Evolutionary conservation across 2,888 invertebrate genomes (phyloP).

Genomic region (Pardosa pseudoannulata): DNA sequence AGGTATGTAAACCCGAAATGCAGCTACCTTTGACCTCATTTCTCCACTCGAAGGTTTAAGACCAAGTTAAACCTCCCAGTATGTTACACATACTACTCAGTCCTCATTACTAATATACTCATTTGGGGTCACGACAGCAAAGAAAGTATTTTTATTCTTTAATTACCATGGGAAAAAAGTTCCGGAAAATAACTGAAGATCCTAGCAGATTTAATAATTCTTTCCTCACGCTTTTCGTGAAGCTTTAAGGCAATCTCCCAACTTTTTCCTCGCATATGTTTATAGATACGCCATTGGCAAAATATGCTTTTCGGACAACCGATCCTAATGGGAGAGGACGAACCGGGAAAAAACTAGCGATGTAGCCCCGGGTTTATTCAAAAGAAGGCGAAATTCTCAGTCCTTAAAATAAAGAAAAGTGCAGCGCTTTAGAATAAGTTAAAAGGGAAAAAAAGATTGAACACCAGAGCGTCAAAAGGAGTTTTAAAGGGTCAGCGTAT

Average conservation of each 20-base stretch:
- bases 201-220: no score
- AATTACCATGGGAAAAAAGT: no score
- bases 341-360: not conserved
- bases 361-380: not conserved
- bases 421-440: not conserved
- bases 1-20: no score
- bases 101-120: no score
- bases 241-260: not conserved
- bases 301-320: not conserved
- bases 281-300: not conserved
- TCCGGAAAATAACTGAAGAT: no score
- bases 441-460: not conserved
- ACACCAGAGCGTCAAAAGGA: not conserved
- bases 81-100: no score
- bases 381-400: not conserved
- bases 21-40: no score
- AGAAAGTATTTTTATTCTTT: no score
- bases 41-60: no score
- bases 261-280: not conserved
- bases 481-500: conserved; percentile 16
- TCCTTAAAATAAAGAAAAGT: not conserved
- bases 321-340: not conserved
- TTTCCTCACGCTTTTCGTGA: not conserved
- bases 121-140: no score
- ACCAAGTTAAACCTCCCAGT: no score